Percentiles rank a stretch among this genome's conserved stretches.
phyloP scores from a whole-genome alignment of 2,113 vertebrate species.

The Rhizomys pruinosus region DNA sequence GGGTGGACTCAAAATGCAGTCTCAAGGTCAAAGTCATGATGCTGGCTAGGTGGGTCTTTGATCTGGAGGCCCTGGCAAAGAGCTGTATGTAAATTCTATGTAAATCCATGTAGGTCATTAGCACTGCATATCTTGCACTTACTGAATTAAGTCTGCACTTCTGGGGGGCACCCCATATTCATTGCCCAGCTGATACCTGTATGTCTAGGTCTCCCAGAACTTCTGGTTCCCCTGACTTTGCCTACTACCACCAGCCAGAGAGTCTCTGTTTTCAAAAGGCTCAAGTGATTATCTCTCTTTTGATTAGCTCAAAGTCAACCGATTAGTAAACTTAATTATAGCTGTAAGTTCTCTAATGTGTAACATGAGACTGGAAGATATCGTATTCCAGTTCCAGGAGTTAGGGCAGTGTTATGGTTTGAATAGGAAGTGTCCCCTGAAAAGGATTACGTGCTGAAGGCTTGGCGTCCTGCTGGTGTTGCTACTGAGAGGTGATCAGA shows the following conservation, averaged over 20 bases:
- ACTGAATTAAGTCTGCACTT: neutral
- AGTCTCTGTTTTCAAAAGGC: neutral
- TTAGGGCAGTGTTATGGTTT: neutral
- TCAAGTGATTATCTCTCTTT: neutral
- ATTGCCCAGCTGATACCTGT: neutral
- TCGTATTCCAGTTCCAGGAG: neutral
- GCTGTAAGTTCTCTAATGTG: neutral
- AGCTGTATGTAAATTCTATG: neutral
- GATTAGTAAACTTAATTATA: constrained; percentile 35
- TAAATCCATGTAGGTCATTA: neutral
- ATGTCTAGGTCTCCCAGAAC: neutral
- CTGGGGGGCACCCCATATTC: neutral
- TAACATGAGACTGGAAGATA: neutral
- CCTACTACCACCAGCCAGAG: neutral
- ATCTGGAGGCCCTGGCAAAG: neutral
- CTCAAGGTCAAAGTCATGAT: neutral
- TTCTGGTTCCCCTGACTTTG: neutral
- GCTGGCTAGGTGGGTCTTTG: neutral
- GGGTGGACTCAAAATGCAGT: neutral
- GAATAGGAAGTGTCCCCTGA: neutral
- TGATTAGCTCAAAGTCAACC: neutral
- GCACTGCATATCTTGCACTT: neutral
- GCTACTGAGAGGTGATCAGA: neutral
- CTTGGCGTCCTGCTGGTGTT: neutral
- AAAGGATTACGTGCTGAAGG: neutral